These are phyloP conservation scores for Pogonocichla stellata DNA, from an alignment of 2,113 vertebrate species.

Conservation along the genomic window DNA sequence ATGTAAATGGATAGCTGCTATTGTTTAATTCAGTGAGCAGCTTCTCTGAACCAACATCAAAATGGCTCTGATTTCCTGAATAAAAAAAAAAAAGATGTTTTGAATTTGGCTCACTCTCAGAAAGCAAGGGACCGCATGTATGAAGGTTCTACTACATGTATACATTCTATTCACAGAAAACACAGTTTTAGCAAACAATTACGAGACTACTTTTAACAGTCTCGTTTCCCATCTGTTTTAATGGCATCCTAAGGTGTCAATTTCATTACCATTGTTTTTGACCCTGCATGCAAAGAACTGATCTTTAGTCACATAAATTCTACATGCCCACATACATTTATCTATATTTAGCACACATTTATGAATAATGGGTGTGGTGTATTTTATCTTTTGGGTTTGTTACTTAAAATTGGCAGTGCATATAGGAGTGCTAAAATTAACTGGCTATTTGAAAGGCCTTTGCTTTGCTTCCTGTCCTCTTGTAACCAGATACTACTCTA, in stretches of 20 bases:
- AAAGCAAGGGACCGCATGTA: background rate
- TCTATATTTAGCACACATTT: background rate
- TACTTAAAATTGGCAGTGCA: background rate
- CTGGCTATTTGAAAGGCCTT: background rate
- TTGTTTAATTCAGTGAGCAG: background rate
- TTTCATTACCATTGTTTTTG: background rate
- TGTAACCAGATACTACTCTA: background rate
- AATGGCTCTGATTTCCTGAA: background rate
- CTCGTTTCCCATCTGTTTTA: background rate
- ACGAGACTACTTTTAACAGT: background rate
- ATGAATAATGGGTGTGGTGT: background rate
- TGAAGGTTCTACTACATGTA: background rate
- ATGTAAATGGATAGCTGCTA: background rate
- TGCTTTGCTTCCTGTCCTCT: background rate
- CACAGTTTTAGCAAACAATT: background rate
- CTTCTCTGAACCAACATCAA: background rate
- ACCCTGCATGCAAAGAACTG: background rate
- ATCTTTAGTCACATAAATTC: background rate
- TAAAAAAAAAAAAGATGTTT: background rate
- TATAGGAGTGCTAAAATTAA: background rate
- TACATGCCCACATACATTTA: background rate
- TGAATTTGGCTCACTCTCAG: background rate
- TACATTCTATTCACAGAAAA: background rate
- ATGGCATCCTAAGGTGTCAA: background rate
- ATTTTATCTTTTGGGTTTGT: background rate